Base-by-base conservation (phyloP, 2,113 vertebrate genomes). In the Hemiscyllium ocellatum region DNA sequence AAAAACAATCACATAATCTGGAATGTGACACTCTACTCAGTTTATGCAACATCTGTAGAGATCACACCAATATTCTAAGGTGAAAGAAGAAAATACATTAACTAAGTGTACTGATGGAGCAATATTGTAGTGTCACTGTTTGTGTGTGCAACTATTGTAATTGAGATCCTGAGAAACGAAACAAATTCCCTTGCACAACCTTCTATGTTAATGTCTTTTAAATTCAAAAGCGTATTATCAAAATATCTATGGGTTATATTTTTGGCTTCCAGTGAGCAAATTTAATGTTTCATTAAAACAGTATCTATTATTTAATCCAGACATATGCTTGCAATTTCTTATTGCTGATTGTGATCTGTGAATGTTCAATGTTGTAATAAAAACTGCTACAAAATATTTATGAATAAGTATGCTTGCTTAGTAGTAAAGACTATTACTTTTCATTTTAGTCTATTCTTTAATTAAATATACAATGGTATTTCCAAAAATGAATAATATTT, bases 401-500 rank as follows among this genome's bases (percentile, higher is more conserved):
- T 70, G 69, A 69, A 72, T 76, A 29, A 95, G 94, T 72, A 52
- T 95, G 47, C 20, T 95, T 52, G 69, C 50, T 90, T 90, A 90
- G 52, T 61, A 50, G 19, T 50, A 50, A 26, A 56, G 47, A 89
- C 47, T 56, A 89, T 56, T 56, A 56, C 86, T 52, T 90, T 89
- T 61, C 42, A 19, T 17, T 95, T 72, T 19, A 52, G 47, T 95
- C 47, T 10, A 24, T 76, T 95, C 68, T 33, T 52, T 95, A 95
- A 95, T 95, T 95, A 90, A 90, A 90, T 90, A 95, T 26, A 76
- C 26, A 72, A 29, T 33, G 26, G 6, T 94, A 76, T 95, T 72
- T 70, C 68, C 8, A 95, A 50, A 70, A 47, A 22, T 50, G 68
- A 95, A 47, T 70, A 72, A 47, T 76, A 68, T 98, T 98, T 98